Evolutionary conservation across 1,140 invertebrate genomes (phyloP).

Genomic region (Hesperophylax magnus): DNA sequence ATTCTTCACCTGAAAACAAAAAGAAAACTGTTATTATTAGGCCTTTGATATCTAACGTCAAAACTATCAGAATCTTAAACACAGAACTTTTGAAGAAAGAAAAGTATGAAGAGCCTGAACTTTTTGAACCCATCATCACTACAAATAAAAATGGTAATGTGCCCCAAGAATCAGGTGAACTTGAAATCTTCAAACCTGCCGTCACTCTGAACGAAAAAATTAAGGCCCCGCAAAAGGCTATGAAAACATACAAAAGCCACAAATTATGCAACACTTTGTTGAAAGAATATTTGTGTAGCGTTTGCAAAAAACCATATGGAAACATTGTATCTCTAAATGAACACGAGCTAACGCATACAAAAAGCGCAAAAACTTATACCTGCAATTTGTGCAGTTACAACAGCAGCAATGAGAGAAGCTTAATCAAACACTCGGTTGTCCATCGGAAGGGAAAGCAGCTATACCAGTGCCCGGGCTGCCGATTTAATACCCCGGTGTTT

Average conservation of each 20-base stretch:
- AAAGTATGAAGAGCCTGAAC: background rate
- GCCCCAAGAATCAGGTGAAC: background rate
- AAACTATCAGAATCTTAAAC: background rate
- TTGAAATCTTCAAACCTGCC: background rate
- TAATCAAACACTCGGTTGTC: constrained; percentile 4
- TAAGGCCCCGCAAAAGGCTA: background rate
- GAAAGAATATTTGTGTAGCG: background rate
- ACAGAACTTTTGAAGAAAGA: constrained; percentile 10
- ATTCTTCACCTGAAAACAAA: background rate
- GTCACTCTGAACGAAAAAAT: too few species aligned
- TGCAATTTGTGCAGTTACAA: background rate
- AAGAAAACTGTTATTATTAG: background rate
- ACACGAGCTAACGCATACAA: constrained; percentile 3
- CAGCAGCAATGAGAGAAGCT: background rate
- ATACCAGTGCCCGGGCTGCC: background rate
- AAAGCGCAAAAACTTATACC: background rate
- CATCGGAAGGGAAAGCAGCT: background rate
- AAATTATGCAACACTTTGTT: background rate
- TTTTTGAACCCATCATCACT: background rate
- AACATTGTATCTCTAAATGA: constrained; percentile 1
- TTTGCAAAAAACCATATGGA: background rate
- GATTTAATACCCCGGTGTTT: background rate
- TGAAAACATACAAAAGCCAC: constrained; percentile 27
- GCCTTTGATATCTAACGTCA: too few species aligned
- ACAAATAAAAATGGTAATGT: background rate